Evolutionary conservation across 2,888 invertebrate species (phyloP).

Genomic region (Aphrophora alni): DNA sequence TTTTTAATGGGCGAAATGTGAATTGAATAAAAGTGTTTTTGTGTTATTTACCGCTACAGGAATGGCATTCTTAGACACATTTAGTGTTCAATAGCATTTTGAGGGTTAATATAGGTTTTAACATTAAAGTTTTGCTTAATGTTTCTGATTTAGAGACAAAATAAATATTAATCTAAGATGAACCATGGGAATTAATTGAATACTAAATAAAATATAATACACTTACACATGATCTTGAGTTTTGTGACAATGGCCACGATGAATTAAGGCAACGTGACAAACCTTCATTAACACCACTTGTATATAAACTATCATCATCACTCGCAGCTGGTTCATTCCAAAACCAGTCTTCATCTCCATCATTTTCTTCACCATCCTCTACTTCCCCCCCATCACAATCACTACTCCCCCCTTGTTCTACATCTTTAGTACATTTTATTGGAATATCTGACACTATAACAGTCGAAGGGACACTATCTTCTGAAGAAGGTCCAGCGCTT

Average conservation of each 20-base stretch:
- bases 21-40: no score
- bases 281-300: background rate
- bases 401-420: conserved; percentile 10
- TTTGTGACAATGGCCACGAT: background rate
- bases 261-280: background rate
- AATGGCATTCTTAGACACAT: no score
- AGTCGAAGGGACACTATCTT: background rate
- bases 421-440: background rate
- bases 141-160: no score
- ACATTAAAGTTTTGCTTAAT: no score
- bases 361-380: conserved; percentile 22
- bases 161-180: no score
- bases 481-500: conserved; percentile 7
- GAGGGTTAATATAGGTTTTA: no score
- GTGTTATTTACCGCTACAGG: no score
- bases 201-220: background rate
- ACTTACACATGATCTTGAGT: background rate
- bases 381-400: conserved; percentile 15
- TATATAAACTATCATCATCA: conserved; percentile 31
- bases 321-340: conserved; percentile 23
- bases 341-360: conserved; percentile 16
- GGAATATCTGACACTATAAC: background rate
- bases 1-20: no score
- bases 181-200: no score
- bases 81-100: no score